phyloP scores from a whole-genome alignment of 2,888 invertebrate genomes.

The Carabus problematicus region DNA sequence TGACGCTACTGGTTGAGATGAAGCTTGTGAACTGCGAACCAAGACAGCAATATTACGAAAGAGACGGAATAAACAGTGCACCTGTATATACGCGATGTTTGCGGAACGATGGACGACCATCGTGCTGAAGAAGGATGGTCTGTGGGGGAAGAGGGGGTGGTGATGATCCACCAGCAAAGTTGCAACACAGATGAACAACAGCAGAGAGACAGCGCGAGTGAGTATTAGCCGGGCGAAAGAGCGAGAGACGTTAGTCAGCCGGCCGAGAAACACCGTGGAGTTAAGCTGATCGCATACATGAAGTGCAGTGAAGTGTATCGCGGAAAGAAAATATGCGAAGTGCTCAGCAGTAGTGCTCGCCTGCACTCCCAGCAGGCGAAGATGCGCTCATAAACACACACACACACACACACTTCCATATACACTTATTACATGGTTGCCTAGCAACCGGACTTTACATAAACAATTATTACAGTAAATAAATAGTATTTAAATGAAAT shows the following conservation, averaged over 20 bases:
- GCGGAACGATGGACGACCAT: constrained; percentile 26
- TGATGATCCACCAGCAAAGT: too few relatives aligned
- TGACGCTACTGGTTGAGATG: constrained; percentile 34
- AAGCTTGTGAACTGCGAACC: not conserved
- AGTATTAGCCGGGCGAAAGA: not conserved
- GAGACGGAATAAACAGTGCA: constrained; percentile 19
- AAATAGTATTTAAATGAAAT: too few relatives aligned
- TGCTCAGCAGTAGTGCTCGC: not conserved
- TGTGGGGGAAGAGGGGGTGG: too few relatives aligned
- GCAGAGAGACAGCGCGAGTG: not conserved
- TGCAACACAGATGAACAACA: too few relatives aligned
- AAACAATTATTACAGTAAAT: too few relatives aligned
- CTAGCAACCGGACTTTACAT: too few relatives aligned
- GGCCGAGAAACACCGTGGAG: constrained; percentile 4
- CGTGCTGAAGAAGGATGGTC: too few relatives aligned
- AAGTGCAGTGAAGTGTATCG: constrained; percentile 39
- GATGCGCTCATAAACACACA: too few relatives aligned
- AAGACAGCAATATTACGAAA: constrained; percentile 1
- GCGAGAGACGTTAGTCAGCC: not conserved
- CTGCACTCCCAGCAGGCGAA: too few relatives aligned
- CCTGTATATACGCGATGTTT: constrained; percentile 33
- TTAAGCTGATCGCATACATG: constrained; percentile 34
- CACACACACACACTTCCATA: too few relatives aligned
- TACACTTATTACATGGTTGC: too few relatives aligned
- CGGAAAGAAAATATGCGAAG: constrained; percentile 33